Evolutionary conservation across 2,113 vertebrate species (phyloP).

Genomic region (Panthera uncia): DNA sequence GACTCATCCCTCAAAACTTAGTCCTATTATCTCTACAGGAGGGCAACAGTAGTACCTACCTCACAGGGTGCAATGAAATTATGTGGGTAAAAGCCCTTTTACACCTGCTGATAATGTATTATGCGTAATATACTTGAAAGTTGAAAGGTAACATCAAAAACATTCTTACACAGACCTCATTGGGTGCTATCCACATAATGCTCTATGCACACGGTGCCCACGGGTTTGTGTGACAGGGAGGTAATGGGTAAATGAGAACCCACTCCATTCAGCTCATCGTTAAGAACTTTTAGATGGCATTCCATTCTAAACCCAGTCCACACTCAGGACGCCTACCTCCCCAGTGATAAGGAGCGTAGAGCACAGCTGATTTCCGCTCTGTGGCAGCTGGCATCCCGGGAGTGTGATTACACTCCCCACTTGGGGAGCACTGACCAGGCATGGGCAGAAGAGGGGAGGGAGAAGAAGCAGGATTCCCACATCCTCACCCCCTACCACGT

Average conservation of each 20-base stretch:
- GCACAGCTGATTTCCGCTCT: neutral
- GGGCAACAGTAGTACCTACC: neutral
- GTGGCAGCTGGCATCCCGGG: neutral
- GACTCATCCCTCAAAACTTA: neutral
- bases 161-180: neutral
- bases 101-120: neutral
- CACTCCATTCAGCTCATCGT: rapidly evolving
- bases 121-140: neutral
- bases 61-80: neutral
- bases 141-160: neutral
- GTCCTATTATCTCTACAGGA: neutral
- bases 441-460: neutral
- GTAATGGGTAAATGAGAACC: neutral
- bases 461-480: neutral
- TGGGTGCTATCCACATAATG: no score
- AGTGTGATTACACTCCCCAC: neutral
- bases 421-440: rapidly evolving
- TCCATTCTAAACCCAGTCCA: neutral
- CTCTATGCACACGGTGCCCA: neutral
- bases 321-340: neutral
- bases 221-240: no score
- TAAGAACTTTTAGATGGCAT: neutral
- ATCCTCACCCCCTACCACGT: neutral
- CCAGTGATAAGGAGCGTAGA: no score
- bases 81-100: neutral